These are phyloP conservation scores for Takifugu flavidus DNA, from an alignment of 2,113 vertebrate species.

Conservation along the genomic window DNA sequence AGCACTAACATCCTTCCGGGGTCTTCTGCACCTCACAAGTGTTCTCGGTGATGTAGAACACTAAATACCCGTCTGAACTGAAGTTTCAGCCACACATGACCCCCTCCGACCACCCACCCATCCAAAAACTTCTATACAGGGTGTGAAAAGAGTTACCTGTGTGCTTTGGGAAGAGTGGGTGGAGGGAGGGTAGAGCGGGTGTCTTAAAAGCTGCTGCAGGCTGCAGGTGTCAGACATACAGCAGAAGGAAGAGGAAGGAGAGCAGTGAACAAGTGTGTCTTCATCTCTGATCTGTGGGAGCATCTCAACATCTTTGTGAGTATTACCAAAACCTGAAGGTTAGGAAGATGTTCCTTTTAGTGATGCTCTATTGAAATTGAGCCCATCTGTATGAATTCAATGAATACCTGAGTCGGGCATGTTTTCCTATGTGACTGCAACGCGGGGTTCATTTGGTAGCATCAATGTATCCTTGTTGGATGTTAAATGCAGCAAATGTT, in stretches of 20 bases:
- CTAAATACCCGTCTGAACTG: neutral
- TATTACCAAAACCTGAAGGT: neutral
- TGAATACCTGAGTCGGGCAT: no score
- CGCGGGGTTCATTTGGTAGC: no score
- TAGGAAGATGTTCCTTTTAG: no score
- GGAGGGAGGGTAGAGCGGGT: neutral
- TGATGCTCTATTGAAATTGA: no score
- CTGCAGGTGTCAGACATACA: constrained; percentile 3
- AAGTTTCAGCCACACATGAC: neutral
- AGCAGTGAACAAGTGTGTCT: neutral
- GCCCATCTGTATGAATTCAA: no score
- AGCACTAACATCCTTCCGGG: no score
- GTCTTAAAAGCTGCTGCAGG: neutral
- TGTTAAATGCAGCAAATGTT: no score
- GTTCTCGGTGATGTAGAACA: no score
- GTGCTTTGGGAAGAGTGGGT: neutral
- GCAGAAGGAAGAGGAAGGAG: neutral
- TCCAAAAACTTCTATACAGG: neutral
- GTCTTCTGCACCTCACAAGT: no score
- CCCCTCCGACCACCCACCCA: neutral
- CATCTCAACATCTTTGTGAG: neutral
- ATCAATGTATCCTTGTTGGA: no score
- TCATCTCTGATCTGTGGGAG: neutral
- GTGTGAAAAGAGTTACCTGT: neutral
- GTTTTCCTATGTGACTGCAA: no score